Base-by-base conservation (phyloP, 2,888 invertebrate genomes). In the Scotopteryx bipunctaria region DNA sequence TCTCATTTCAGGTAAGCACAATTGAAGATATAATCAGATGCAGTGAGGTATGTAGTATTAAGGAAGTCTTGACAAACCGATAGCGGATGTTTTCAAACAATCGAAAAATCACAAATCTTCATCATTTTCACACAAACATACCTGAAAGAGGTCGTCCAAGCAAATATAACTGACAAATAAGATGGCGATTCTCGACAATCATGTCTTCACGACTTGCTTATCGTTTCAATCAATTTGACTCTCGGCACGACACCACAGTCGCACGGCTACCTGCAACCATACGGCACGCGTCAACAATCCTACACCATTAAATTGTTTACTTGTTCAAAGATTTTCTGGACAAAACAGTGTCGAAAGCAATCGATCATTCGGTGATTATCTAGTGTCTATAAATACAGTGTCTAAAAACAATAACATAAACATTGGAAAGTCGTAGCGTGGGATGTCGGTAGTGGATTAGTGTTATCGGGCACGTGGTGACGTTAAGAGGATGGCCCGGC, bases 401-500 rank as follows among this genome's bases (percentile, higher is more conserved):
- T 19, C 36, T 5, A 15, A 40, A 36, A 35, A 57, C 16, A 49
- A 31, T 21, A 35, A 37, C 52, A 58, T 61, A 59, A 57, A 61
- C 40, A 50, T 16, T 35, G 41, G 27, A 27, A 55, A 51, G 52
- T 56, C 46, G 55, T 25, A 48, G 36, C 50, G 49, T 55, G 54
- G 52, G 55, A 56, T 63, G 51, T 35, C 29, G 33, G 48, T 53
- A 44, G 48, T 32, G 64, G 66, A 69, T 74, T 69, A 73, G 64
- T 61, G 62, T 33, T 68, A 69, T 71, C 65, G 11, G 57, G 37
- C 64, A 64, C 63, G 57, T 65, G 65, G 61, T 16, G 47, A 38
- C 25, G 54, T 5, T 21, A n/a, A n/a, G 58, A 35, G 8, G 49
- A 89, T 89, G 89, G 87, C 89, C 11, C 76, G 85, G 0, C 47